Evolutionary conservation across 2,113 vertebrate genomes (phyloP), one percentile per base, ranked within the genome.

Genomic region (Orcinus orca): DNA sequence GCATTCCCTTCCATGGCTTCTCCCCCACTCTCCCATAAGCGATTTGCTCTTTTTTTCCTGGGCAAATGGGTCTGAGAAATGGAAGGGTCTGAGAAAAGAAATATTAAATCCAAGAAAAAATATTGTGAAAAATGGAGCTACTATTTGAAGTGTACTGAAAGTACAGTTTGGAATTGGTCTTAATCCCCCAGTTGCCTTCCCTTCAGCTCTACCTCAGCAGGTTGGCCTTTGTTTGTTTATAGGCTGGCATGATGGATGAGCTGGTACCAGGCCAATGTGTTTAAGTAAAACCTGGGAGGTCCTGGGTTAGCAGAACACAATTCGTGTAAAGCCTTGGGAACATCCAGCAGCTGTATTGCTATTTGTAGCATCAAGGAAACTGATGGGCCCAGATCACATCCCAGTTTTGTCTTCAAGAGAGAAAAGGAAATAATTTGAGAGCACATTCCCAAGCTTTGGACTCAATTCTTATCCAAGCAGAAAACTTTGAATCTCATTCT

Each of bases 291-390:
- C 60, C 93, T 93, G 94, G 82, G 55, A 53, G 68, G 95, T 65
- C 71, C 53, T 96, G 92, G 44, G 92, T 96, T 62, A 96, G 74
- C 71, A 81, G 73, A 97, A 68, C 67, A 97, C 41, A 94, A 97
- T 96, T 97, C 65, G 67, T 83, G 65, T 41, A 60, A 93, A 92
- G 88, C 77, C 67, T 84, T 97, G 60, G 93, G 70, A 62, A 41
- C 29, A 90, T 38, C 44, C 87, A 93, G 94, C 11, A 90, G 53
- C 92, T 93, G 14, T 73, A 63, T 67, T 96, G 38, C 82, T 90
- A 62, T 36, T 83, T 97, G 25, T 41, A 63, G 65, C 62, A 88
- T 82, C 38, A 92, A 88, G n/a, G 65, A 83, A 89, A 77, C 70
- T 82, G 47, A 95, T 53, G 80, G 88, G 53, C 47, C 50, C 70